A percentile compares a stretch with the other conserved stretches of the same genome.
These are phyloP conservation scores for Pongo abelii DNA, from an alignment of 2,113 vertebrate species.

Conservation along the genomic window DNA sequence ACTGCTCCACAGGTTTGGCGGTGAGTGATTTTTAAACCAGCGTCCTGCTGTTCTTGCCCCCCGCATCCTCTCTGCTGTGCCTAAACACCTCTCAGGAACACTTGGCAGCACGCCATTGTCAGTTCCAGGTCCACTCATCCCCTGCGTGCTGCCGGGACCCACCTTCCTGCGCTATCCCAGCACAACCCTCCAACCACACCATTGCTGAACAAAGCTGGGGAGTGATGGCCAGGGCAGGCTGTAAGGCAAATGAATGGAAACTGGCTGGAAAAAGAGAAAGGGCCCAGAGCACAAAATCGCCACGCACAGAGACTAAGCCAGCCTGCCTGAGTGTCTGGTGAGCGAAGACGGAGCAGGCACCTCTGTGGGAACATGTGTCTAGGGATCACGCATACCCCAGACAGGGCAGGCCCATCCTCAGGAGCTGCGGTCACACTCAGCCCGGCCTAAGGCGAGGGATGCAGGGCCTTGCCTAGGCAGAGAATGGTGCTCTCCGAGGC, in stretches of 20 bases:
- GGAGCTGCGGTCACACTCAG: not conserved
- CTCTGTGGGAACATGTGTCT: not conserved
- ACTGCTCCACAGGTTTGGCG: not conserved
- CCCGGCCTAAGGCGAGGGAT: not conserved
- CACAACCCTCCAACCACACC: not conserved
- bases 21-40: not conserved
- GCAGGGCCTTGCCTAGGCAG: not conserved
- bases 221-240: not conserved
- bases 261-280: not conserved
- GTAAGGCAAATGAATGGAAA: not conserved
- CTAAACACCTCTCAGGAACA: not conserved
- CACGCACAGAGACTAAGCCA: not conserved
- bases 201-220: not conserved
- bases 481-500: not conserved
- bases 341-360: not conserved
- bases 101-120: rapidly evolving
- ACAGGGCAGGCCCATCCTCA: not conserved
- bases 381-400: not conserved
- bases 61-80: not conserved
- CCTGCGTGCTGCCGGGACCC: not conserved
- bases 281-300: not conserved
- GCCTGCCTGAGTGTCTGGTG: not conserved
- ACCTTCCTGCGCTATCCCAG: not conserved
- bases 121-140: not conserved
- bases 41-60: rapidly evolving